A percentile compares a stretch with the other conserved stretches of the same genome.
These are phyloP conservation scores for Apteryx mantelli DNA, from an alignment of 2,113 vertebrate species.

Conservation along the genomic window DNA sequence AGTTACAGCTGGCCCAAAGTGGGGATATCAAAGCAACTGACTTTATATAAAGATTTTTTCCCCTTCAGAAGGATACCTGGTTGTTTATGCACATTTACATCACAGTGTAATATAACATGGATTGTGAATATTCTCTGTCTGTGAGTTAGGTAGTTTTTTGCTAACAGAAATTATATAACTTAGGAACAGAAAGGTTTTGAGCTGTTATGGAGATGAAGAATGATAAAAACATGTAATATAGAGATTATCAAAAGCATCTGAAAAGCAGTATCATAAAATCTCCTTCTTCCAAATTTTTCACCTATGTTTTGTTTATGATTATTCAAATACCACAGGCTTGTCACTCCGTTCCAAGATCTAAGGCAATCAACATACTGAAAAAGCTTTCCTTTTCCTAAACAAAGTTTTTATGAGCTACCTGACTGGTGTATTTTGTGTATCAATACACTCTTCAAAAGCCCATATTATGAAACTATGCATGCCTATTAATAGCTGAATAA, in stretches of 20 bases:
- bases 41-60: background rate
- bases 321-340: background rate
- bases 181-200: background rate
- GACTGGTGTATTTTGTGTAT: background rate
- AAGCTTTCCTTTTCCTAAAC: background rate
- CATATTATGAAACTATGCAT: background rate
- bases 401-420: background rate
- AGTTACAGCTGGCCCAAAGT: background rate
- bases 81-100: background rate
- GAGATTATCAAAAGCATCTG: background rate
- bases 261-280: background rate
- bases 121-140: background rate
- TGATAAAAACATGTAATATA: accelerated
- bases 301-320: background rate
- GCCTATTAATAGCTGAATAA: background rate
- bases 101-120: background rate
- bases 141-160: background rate
- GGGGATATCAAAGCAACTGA: background rate
- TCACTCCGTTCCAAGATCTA: background rate
- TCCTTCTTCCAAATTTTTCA: background rate
- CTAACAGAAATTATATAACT: background rate
- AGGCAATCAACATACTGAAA: background rate
- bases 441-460: background rate
- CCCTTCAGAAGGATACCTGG: background rate
- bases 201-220: background rate